These are phyloP conservation scores for Psittacula cyanocephala DNA, from an alignment of 2,113 vertebrate species.

Conservation along the genomic window DNA sequence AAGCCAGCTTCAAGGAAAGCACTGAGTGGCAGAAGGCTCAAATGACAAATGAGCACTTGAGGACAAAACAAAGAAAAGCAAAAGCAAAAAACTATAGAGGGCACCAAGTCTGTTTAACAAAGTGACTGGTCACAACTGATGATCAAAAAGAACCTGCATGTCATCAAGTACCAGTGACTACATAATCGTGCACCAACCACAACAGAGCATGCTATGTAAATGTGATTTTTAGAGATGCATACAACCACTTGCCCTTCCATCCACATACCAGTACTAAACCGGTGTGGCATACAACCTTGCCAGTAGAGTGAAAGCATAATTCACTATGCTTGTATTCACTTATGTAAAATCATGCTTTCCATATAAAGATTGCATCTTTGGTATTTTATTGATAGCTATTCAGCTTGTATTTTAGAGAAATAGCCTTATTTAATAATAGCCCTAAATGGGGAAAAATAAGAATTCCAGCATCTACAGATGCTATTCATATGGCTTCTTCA, in stretches of 20 bases:
- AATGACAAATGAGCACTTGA: not conserved
- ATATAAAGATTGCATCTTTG: not conserved
- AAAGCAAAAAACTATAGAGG: not conserved
- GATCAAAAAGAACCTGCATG: not conserved
- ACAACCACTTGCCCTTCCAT: not conserved
- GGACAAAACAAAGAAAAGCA: not conserved
- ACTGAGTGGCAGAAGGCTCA: not conserved
- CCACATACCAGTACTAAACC: not conserved
- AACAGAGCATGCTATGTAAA: not conserved
- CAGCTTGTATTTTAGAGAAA: not conserved
- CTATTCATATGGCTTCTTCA: not conserved
- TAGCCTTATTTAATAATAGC: not conserved
- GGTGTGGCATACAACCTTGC: not conserved
- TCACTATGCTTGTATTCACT: not conserved
- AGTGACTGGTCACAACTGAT: not conserved
- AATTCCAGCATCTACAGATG: not conserved
- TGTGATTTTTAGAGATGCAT: not conserved
- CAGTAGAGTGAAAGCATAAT: not conserved
- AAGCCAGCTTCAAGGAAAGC: not conserved
- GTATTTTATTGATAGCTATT: not conserved
- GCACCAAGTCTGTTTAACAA: not conserved
- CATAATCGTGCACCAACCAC: not conserved
- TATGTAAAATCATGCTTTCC: not conserved
- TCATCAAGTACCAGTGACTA: not conserved
- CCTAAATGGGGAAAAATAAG: not conserved